phyloP scores from a whole-genome alignment of 2,113 vertebrate genomes.

The Fulica atra region DNA sequence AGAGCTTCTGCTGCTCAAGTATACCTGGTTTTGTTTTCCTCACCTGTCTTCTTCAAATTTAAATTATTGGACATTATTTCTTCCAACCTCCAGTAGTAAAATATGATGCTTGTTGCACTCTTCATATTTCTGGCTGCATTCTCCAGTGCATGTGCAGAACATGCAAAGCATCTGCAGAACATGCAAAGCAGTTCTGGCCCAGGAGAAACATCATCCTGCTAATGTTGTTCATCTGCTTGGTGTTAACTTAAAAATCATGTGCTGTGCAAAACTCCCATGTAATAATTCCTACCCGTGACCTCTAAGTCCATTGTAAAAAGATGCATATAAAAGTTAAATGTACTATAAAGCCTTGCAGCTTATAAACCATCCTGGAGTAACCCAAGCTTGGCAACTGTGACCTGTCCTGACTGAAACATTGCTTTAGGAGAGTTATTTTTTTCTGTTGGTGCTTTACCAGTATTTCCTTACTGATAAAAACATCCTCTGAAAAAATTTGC shows the following conservation, averaged over 20 bases:
- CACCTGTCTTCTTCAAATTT: background rate
- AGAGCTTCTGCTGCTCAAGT: background rate
- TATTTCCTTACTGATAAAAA: background rate
- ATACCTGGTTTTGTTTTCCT: background rate
- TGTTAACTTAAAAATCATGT: background rate
- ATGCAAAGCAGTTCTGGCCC: background rate
- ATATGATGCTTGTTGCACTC: background rate
- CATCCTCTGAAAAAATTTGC: background rate
- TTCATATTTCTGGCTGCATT: background rate
- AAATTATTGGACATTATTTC: background rate
- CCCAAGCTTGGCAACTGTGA: background rate
- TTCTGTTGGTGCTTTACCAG: background rate
- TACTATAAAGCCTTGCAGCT: background rate
- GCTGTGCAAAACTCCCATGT: background rate
- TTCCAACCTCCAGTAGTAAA: background rate
- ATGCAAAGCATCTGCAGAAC: too few species aligned
- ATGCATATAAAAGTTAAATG: background rate
- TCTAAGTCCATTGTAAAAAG: background rate
- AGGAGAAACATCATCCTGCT: background rate
- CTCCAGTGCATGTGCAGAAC: background rate
- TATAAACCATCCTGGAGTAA: background rate
- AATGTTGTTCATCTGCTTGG: background rate
- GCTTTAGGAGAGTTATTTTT: background rate
- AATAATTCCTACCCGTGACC: background rate
- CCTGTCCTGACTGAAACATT: background rate